Conservation (phyloP, 2,797 vertebrate genomes). For the Oreonectes daqikongensis region DNA sequence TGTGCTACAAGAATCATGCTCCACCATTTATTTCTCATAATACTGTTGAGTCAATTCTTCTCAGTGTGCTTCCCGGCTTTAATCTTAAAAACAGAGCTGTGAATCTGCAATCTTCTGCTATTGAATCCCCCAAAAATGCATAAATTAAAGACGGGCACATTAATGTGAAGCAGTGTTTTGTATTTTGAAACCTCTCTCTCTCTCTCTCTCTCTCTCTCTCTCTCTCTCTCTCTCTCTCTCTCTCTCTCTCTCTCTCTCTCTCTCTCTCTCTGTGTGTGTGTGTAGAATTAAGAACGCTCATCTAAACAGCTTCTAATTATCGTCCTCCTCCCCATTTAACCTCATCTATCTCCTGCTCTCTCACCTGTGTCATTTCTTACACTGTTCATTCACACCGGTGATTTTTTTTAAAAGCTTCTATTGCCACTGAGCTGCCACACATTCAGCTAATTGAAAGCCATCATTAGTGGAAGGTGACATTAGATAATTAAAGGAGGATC, state of each 20-base stretch:
- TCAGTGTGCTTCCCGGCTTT: not conserved
- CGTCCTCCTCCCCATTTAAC: constrained; percentile 5
- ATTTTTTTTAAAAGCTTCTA: not conserved
- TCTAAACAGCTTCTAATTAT: constrained; percentile 17
- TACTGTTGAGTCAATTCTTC: not conserved
- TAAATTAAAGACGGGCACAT: not conserved
- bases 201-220: too few relatives aligned
- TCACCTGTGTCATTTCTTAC: constrained; percentile 13
- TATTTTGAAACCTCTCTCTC: not conserved
- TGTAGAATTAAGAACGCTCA: not conserved
- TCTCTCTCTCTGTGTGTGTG: not conserved
- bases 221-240: too few relatives aligned
- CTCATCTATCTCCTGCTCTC: constrained; percentile 17
- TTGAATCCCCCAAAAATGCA: not conserved
- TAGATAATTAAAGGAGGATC: constrained; percentile 14
- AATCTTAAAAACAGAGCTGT: not conserved
- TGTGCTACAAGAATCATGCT: too few relatives aligned
- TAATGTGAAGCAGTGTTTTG: not conserved
- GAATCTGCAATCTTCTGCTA: not conserved
- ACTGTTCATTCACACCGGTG: not conserved
- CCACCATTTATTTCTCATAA: not conserved
- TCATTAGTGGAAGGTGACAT: constrained; percentile 22
- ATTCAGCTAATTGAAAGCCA: constrained; percentile 8
- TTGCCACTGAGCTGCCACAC: not conserved
- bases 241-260: too few relatives aligned